Evolutionary conservation across 1,140 invertebrate species (phyloP), one percentile per base, ranked within the genome.

Genomic region (Rhopalosiphum maidis): DNA sequence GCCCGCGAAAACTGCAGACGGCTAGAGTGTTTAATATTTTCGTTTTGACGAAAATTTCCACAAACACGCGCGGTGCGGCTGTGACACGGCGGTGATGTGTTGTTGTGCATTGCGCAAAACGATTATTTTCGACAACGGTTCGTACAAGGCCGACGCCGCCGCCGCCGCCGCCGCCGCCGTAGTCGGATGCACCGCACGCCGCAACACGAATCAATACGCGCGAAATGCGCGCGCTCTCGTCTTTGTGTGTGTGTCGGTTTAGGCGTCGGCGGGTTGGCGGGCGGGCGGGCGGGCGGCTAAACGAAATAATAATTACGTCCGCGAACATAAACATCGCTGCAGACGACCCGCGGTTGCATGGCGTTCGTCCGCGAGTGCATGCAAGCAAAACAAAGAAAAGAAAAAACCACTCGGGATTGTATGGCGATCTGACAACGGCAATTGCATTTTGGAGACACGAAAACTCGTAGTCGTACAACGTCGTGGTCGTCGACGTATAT

Each of bases 281-380:
- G 22, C 21, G 8, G 0, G 22, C 25, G n/a, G 5, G n/a, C 25
- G 48, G 9, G 8, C 15, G 48, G 48, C 48, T 51, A 51, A 89
- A 89, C 48, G 30, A 88, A 89, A 37, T 54, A 89, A 89, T 54
- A 89, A 89, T 54, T 89, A 89, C n/a, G 46, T 54, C n/a, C n/a
- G 21, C n/a, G n/a, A 25, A 54, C 48, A 21, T 54, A 54, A 89
- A 89, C 22, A 54, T 37, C 87, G 48, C 8, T 37, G n/a, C n/a
- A 22, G 48, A 37, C 48, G n/a, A 23, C n/a, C 21, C 2, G 48
- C 46, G 48, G 48, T 9, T 77, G 60, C 46, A 89, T 54, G 7
- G 21, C 87, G n/a, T 77, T 15, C 37, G 83, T 4, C 8, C 41
- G 37, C 23, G 83, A 43, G 83, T 85, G 85, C 85, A 46, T 46